phyloP scores from a whole-genome alignment of 2,888 invertebrate species.

The Clostera curtula region DNA sequence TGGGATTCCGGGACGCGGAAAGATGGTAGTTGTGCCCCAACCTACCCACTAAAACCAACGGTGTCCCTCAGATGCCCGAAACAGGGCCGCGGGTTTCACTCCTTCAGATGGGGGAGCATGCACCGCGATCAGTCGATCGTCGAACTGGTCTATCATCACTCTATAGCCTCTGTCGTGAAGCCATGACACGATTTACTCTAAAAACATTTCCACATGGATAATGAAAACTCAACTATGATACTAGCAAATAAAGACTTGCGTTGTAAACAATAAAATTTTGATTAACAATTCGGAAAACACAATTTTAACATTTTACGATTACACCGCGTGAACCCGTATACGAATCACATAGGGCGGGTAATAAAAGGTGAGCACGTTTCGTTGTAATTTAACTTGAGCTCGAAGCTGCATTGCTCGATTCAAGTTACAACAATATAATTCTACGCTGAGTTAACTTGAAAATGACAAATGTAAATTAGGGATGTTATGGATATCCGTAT shows the following conservation, averaged over 20 bases:
- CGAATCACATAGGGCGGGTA: slow-evolving; percentile 33
- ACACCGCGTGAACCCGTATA: slow-evolving; percentile 23
- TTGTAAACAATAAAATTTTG: slow-evolving; percentile 17
- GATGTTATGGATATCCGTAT: too few species aligned
- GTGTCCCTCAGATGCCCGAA: too few species aligned
- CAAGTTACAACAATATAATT: too few species aligned
- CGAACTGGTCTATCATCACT: too few species aligned
- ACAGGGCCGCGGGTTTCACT: too few species aligned
- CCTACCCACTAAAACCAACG: too few species aligned
- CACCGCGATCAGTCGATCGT: too few species aligned
- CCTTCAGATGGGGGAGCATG: too few species aligned
- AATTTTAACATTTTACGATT: slow-evolving; percentile 30
- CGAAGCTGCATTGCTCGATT: slow-evolving; percentile 29
- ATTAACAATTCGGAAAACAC: slow-evolving; percentile 20
- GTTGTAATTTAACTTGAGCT: slow-evolving; percentile 51
- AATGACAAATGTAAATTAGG: too few species aligned
- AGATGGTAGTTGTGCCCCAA: too few species aligned
- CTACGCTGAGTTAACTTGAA: too few species aligned
- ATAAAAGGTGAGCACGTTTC: slow-evolving; percentile 50
- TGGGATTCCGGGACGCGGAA: too few species aligned
- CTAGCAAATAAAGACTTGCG: slow-evolving; percentile 9
- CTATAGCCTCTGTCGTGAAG: slow-evolving; percentile 4
- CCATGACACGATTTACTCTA: slow-evolving; percentile 6
- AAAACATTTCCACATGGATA: slow-evolving; percentile 1
- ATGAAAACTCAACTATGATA: slow-evolving; percentile 7